These are phyloP conservation scores for Colinus virginianus DNA, from an alignment of 2,113 vertebrate species.

Conservation along the genomic window DNA sequence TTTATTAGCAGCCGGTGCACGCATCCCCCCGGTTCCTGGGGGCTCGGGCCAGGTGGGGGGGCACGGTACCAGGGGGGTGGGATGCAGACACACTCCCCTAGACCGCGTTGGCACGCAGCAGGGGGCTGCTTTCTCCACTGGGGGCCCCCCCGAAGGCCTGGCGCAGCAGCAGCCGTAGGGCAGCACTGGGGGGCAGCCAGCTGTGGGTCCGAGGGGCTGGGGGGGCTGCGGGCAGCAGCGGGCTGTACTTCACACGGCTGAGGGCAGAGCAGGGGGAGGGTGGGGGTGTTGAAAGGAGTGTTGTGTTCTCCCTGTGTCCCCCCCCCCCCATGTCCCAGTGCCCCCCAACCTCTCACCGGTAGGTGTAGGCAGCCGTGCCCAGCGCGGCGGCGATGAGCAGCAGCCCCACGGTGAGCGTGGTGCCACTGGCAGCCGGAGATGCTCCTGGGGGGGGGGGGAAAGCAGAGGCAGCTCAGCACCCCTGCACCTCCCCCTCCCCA, in stretches of 20 bases:
- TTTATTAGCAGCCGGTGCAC: not conserved
- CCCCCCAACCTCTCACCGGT: slow-evolving; percentile 78
- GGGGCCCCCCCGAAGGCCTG: slow-evolving; percentile 78
- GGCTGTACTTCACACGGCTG: slow-evolving; percentile 82
- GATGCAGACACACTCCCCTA: slow-evolving; percentile 49
- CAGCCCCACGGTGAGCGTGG: slow-evolving; percentile 77
- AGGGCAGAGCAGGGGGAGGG: not conserved
- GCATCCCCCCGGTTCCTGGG: not conserved
- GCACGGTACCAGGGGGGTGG: not conserved
- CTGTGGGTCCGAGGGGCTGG: slow-evolving; percentile 22
- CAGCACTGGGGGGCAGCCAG: slow-evolving; percentile 69
- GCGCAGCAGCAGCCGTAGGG: slow-evolving; percentile 83
- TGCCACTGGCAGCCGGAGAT: slow-evolving; percentile 72
- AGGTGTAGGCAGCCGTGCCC: slow-evolving; percentile 81
- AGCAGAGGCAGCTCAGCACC: not conserved
- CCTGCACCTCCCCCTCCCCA: not conserved
- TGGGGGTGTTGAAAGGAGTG: not conserved
- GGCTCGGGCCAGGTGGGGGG: not conserved
- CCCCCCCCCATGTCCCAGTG: too few relatives aligned
- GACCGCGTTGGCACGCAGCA: slow-evolving; percentile 85
- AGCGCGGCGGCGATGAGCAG: slow-evolving; percentile 77
- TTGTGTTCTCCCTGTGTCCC: not conserved
- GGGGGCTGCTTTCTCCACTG: slow-evolving; percentile 85
- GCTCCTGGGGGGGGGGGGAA: not conserved
- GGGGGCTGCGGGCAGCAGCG: slow-evolving; percentile 57